Conservation (phyloP, 2,797 vertebrate genomes). For the Echiichthys vipera region DNA sequence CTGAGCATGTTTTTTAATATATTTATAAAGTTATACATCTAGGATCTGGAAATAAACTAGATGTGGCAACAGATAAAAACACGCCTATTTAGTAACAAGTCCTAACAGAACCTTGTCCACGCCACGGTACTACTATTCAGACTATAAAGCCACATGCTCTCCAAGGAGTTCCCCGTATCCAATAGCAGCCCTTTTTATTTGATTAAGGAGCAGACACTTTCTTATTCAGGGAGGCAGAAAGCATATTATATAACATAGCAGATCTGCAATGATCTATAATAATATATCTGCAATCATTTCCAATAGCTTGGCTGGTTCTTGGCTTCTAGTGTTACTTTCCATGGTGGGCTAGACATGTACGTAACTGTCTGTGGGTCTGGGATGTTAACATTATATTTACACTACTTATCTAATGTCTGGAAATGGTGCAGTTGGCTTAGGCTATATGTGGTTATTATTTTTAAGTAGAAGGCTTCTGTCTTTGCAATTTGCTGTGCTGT, state of each 20-base stretch:
- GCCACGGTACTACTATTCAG: conserved; percentile 2
- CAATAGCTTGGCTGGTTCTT: conserved; percentile 24
- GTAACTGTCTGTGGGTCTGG: conserved; percentile 18
- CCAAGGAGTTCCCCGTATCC: conserved; percentile 25
- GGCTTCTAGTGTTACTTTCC: conserved; percentile 22
- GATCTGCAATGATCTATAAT: conserved; percentile 20
- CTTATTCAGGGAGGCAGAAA: conserved; percentile 22
- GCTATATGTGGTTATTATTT: not conserved
- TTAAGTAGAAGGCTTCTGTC: not conserved
- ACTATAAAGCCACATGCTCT: conserved; percentile 23
- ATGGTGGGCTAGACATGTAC: conserved; percentile 36
- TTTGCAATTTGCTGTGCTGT: not conserved
- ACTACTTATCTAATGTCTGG: conserved; percentile 24
- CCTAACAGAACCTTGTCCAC: conserved; percentile 8
- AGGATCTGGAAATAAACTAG: not conserved
- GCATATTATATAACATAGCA: conserved; percentile 36
- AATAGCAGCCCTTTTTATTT: conserved; percentile 56
- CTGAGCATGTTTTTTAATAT: not conserved
- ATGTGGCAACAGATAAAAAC: not conserved
- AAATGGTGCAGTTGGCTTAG: conserved; percentile 11
- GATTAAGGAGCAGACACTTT: conserved; percentile 50
- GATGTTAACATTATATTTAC: conserved; percentile 29
- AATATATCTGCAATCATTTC: conserved; percentile 31
- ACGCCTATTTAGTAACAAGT: conserved; percentile 19
- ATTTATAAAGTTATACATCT: not conserved